These are phyloP conservation scores for Rhopalosiphum padi DNA, from an alignment of 1,140 invertebrate species.

Conservation along the genomic window DNA sequence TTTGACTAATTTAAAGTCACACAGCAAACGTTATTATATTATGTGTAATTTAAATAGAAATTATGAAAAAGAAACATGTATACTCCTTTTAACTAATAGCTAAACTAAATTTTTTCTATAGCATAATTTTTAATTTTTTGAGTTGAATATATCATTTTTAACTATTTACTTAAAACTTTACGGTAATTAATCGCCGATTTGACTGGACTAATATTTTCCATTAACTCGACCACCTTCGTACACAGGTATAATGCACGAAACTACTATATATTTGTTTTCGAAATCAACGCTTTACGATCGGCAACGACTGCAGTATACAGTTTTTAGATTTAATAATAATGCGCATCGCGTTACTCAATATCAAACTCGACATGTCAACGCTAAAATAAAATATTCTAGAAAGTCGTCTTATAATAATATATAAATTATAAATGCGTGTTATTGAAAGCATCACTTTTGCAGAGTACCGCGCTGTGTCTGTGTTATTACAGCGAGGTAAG, in stretches of 20 bases:
- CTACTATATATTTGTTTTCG: background rate
- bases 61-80: background rate
- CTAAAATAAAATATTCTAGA: constrained; percentile 11
- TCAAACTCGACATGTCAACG: background rate
- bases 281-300: background rate
- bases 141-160: background rate
- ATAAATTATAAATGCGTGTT: background rate
- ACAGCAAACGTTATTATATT: background rate
- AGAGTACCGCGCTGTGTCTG: background rate
- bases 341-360: background rate
- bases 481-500: background rate
- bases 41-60: background rate
- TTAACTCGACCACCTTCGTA: background rate
- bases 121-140: background rate
- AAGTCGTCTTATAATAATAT: background rate
- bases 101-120: background rate
- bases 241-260: background rate
- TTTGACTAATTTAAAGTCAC: background rate
- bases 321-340: background rate
- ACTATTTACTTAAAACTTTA: background rate
- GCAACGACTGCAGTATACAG: background rate
- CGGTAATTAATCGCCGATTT: background rate
- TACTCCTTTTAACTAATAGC: background rate
- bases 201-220: background rate
- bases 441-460: background rate